A percentile compares a stretch with the other conserved stretches of the same genome.
Evolutionary conservation across 23 tunicate genomes (phyloP).

Genomic region (Botrylloides violaceus): DNA sequence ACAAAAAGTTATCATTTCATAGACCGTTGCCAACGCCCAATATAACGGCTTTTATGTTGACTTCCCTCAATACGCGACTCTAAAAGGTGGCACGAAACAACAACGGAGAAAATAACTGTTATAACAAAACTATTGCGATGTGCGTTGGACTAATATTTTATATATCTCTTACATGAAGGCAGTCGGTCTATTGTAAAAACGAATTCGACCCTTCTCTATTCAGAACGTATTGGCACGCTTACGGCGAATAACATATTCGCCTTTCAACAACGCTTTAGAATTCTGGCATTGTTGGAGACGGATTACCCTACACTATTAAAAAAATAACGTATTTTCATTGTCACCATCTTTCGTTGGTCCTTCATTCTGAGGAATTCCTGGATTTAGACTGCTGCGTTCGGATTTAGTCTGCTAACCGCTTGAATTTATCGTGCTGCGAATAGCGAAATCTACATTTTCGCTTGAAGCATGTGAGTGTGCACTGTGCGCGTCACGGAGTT

Average conservation of each 20-base stretch:
- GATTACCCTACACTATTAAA: background rate
- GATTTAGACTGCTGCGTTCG: no score
- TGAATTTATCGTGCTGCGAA: no score
- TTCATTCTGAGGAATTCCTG: background rate
- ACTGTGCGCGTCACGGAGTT: no score
- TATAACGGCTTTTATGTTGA: background rate
- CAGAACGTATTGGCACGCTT: background rate
- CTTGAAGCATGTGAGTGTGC: no score
- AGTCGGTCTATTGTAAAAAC: background rate
- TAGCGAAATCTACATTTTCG: no score
- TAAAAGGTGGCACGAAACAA: background rate
- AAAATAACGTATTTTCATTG: conserved; percentile 1
- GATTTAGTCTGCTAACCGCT: no score
- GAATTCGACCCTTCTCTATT: background rate
- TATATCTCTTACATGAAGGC: background rate
- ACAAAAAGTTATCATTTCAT: background rate
- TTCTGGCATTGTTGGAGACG: background rate
- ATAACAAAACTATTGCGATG: background rate
- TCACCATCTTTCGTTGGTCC: background rate
- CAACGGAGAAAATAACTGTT: background rate
- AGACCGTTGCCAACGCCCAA: conserved; percentile 1
- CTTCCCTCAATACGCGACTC: background rate
- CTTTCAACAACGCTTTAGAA: background rate
- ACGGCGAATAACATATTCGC: background rate
- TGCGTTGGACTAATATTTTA: background rate